Conservation (phyloP, 2,888 invertebrate species). For the Drosophila birchii region DNA sequence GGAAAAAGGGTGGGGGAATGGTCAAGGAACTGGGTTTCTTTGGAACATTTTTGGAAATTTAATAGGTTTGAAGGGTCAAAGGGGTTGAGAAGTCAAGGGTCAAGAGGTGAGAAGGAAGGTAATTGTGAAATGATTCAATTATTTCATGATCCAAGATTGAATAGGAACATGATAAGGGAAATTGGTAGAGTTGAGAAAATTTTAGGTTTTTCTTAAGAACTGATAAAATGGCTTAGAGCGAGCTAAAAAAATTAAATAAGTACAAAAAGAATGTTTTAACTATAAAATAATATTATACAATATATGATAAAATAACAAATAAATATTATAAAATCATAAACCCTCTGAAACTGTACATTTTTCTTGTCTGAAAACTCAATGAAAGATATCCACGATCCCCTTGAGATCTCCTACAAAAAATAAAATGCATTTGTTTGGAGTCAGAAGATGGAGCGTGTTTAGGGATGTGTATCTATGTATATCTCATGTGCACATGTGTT, state of each 20-base stretch:
- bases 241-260: too few species aligned
- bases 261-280: not conserved
- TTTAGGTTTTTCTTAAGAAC: not conserved
- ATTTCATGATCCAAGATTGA: conserved; percentile 5
- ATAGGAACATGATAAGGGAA: not conserved
- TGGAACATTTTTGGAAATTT: conserved; percentile 4
- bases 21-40: conserved; percentile 26
- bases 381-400: conserved; percentile 34
- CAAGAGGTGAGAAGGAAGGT: conserved; percentile 7
- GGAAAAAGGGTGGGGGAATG: conserved; percentile 24
- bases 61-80: conserved; percentile 4
- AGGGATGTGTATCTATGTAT: conserved; percentile 22
- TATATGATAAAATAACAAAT: not conserved
- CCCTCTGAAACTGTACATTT: conserved; percentile 12
- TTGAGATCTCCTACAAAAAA: conserved; percentile 56
- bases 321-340: not conserved
- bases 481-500: conserved; percentile 37
- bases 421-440: conserved; percentile 49
- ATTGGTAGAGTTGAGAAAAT: not conserved
- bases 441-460: conserved; percentile 36
- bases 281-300: not conserved
- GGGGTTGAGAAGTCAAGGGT: conserved; percentile 3
- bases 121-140: conserved; percentile 5
- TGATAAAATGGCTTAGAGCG: too few species aligned
- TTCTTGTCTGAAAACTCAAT: not conserved